Base-by-base conservation (phyloP, 2,888 invertebrate genomes). In the Drosophila testacea region DNA sequence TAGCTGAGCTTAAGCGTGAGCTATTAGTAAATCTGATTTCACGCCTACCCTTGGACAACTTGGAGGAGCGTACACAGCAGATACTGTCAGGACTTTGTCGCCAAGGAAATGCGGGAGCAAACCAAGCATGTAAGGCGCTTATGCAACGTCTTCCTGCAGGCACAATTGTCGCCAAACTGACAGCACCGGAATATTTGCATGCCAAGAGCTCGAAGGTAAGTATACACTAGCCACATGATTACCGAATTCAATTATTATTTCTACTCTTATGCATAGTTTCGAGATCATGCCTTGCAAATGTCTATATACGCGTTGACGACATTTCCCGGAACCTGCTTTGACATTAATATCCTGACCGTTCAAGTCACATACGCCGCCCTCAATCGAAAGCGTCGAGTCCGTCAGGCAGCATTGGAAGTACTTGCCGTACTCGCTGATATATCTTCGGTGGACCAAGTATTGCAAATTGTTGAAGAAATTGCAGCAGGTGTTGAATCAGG, bases 401-500 rank as follows among this genome's bases (percentile, higher is more conserved):
- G 94, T 86, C 97, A 94, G 93, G 97, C 94, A 72, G 96, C 94
- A 62, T 94, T 97, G 59, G 97, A 97, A 91, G 95, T 96, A 36
- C 92, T 97, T 50, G 96, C 97, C 0, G 95, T 96, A 28, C 92
- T 97, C 44, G 96, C 96, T 3, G 96, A 96, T 92, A 94, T 96
- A 61, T 93, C 95, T 77, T 94, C 95, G 0, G 93, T 94, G 32
- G 93, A 94, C 0, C 94, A 95, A 0, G 95, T 96, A 13, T 89
- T 96, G 54, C 94, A 95, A 13, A 94, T 95, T 1, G 95, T 95
- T 2, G 93, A 94, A 44, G 92, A 94, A 52, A 93, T 94, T 30
- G 93, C 94, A 0, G 75, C 69, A 10, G 69, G 79, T 28, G 77
- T 88, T 7, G 93, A 93, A 39, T 94, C 95, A 6, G 94, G 94